Base-by-base conservation (phyloP, 2,113 vertebrate species). In the Serinus canaria region DNA sequence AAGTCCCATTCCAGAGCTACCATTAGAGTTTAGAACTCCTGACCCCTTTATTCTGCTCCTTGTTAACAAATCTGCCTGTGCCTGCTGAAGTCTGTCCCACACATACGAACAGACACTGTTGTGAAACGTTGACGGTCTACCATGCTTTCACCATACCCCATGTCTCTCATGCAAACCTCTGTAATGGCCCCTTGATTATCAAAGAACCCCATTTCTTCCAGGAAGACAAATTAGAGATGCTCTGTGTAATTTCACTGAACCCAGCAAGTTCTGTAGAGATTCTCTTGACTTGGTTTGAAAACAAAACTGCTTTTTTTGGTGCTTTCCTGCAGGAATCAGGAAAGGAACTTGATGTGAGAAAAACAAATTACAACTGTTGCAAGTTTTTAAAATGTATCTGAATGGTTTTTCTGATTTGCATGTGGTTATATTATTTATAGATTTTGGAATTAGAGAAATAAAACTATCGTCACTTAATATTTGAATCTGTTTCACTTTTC, bases 401-500 rank as follows among this genome's bases (percentile, higher is more conserved):
- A 49, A 53, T 59, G 6, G 0, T 7, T 66, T 87, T 87, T 56
- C 28, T 68, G 59, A 55, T 50, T 82, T 82, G 4, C 30, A n/a
- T 73, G 15, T 47, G 28, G 28, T 56, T 64, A 35, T 64, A 24
- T n/a, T 63, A 35, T 81, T 91, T 70, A 33, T 84, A 21, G 17
- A 6, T 83, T 96, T 95, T 91, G 50, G 70, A 60, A 66, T 87
- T 37, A 93, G 83, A 86, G 78, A 74, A 94, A 90, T 59, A 87
- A 79, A 92, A 15, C 72, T 52, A 44, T 60, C 22, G 43, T 92
- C 73, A 72, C 52, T 28, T 64, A 83, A 83, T 96, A 85, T 66
- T 69, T 87, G 49, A 95, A 92, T 90, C 70, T 23, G 41, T 94
- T 97, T 93, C 47, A 21, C 58, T 83, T 91, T 95, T 94, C 87